phyloP scores from a whole-genome alignment of 2,797 vertebrate species.

The Sebastes kiyomatsui region DNA sequence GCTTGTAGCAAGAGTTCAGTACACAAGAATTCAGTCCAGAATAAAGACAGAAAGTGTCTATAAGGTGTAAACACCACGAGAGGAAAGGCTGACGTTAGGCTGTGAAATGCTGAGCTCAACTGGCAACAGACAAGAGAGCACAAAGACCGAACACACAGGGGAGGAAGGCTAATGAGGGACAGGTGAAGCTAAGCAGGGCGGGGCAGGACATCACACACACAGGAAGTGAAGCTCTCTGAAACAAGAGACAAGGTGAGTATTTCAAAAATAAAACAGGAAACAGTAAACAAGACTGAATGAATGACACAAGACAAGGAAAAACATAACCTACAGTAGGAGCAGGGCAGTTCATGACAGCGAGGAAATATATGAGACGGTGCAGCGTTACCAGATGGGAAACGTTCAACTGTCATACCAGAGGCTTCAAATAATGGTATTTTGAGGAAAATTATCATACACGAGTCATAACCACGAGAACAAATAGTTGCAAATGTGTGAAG shows the following conservation, averaged over 20 bases:
- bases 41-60: too few species aligned
- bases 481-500: too few species aligned
- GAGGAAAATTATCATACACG: too few species aligned
- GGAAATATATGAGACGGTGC: not conserved
- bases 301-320: not conserved
- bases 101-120: too few species aligned
- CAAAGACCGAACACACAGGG: too few species aligned
- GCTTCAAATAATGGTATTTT: fast-evolving
- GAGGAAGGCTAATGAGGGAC: not conserved
- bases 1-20: too few species aligned
- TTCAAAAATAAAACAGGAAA: not conserved
- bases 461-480: too few species aligned
- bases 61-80: not conserved
- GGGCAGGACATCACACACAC: too few species aligned
- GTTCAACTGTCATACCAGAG: too few species aligned
- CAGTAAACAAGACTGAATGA: not conserved
- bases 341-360: not conserved
- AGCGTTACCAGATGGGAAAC: too few species aligned
- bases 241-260: not conserved
- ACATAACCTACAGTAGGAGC: not conserved
- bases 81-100: not conserved
- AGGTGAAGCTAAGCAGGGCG: not conserved
- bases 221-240: not conserved
- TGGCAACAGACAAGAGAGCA: too few species aligned
- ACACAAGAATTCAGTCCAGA: too few species aligned